phyloP scores from a whole-genome alignment of 2,888 invertebrate genomes.

The Polyploca ridens region DNA sequence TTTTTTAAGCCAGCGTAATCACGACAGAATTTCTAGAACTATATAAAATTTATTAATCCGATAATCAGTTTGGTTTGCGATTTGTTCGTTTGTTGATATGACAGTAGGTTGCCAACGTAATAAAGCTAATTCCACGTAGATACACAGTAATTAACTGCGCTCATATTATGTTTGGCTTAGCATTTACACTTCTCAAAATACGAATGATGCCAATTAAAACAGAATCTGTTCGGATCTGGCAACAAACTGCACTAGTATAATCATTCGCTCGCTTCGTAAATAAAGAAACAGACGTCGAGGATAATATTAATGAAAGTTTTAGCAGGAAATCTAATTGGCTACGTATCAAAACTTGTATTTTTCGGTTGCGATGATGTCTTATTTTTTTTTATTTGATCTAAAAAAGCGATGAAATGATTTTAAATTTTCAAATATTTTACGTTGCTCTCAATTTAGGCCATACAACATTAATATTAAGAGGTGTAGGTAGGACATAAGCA shows the following conservation, averaged over 20 bases:
- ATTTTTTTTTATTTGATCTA: too few species aligned
- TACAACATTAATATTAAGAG: too few species aligned
- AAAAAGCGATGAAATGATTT: too few species aligned
- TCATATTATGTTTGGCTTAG: background rate
- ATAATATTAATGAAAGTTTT: background rate
- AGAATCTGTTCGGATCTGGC: conserved; percentile 28
- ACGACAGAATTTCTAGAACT: too few species aligned
- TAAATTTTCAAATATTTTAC: too few species aligned
- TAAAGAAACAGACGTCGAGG: conserved; percentile 19
- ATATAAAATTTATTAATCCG: too few species aligned
- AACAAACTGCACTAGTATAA: conserved; percentile 14
- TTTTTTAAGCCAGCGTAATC: too few species aligned
- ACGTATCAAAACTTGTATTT: background rate
- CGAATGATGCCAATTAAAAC: conserved; percentile 28
- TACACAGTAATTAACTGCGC: background rate
- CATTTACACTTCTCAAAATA: background rate
- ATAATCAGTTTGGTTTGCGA: background rate
- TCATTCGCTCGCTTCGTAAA: conserved; percentile 20
- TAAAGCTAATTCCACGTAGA: background rate
- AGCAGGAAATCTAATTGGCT: background rate
- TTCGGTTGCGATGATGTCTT: too few species aligned
- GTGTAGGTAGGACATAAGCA: too few species aligned
- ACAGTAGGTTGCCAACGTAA: background rate
- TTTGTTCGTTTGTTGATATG: background rate
- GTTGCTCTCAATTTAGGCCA: too few species aligned